Evolutionary conservation across 2,113 vertebrate genomes (phyloP).

Genomic region (Emydocephalus ijimae): DNA sequence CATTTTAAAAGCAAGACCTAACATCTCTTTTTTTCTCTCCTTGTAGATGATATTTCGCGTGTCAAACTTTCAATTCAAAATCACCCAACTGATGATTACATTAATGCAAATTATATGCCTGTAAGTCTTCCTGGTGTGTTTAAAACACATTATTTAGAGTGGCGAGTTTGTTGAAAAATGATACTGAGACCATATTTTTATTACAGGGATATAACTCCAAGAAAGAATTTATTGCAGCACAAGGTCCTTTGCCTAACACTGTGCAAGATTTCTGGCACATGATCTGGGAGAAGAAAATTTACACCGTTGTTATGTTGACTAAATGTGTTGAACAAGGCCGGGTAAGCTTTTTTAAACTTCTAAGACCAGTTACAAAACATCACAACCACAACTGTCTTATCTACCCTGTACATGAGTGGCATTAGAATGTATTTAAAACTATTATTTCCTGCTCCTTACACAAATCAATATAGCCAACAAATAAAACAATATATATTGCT

Average conservation of each 20-base stretch:
- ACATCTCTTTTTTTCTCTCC: slow-evolving; percentile 8
- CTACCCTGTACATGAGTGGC: background rate
- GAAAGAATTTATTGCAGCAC: slow-evolving; percentile 90
- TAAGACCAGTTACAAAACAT: background rate
- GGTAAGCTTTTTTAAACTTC: slow-evolving; percentile 78
- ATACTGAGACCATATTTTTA: background rate
- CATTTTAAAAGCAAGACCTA: background rate
- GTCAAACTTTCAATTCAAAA: slow-evolving; percentile 85
- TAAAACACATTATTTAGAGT: slow-evolving; percentile 34
- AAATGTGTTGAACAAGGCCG: slow-evolving; percentile 91
- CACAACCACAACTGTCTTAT: background rate
- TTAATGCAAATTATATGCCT: slow-evolving; percentile 96
- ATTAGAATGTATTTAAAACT: background rate
- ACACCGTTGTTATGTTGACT: slow-evolving; percentile 91
- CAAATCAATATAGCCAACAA: background rate
- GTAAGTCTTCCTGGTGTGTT: slow-evolving; percentile 68
- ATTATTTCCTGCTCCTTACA: background rate
- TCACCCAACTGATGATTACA: slow-evolving; percentile 81
- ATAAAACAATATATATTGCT: background rate
- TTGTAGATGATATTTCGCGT: slow-evolving; percentile 87
- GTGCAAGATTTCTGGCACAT: slow-evolving; percentile 93
- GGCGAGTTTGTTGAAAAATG: background rate
- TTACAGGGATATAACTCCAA: slow-evolving; percentile 87
- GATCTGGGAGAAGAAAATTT: slow-evolving; percentile 92
- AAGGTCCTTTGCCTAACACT: slow-evolving; percentile 88